Conservation (phyloP, 2,888 invertebrate species). For the Melitaea athalia region DNA sequence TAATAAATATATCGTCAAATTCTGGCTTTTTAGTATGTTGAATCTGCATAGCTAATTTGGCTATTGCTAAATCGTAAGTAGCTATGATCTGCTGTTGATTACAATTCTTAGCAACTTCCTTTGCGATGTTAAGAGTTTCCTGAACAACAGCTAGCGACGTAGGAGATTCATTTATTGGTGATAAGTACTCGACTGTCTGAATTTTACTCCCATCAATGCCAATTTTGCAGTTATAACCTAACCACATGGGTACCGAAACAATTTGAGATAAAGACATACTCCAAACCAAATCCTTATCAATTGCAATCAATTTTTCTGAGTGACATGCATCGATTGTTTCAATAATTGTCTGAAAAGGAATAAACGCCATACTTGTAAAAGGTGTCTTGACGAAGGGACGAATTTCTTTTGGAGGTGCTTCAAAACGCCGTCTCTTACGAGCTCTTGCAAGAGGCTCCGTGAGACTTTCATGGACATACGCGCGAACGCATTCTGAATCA, state of each 20-base stretch:
- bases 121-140: conserved; percentile 41
- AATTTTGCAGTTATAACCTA: not conserved
- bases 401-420: not conserved
- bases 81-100: conserved; percentile 38
- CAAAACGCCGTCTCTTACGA: not conserved
- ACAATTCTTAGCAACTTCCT: conserved; percentile 37
- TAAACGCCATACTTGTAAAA: not conserved
- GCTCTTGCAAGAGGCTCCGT: too few species aligned
- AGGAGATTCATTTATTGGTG: conserved; percentile 50
- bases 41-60: conserved; percentile 34
- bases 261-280: conserved; percentile 39
- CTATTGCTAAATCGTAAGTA: conserved; percentile 48
- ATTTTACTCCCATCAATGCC: conserved; percentile 36
- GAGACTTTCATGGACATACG: too few species aligned
- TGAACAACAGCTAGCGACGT: not conserved
- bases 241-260: conserved; percentile 15
- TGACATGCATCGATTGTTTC: not conserved
- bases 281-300: conserved; percentile 43
- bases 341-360: not conserved
- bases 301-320: conserved; percentile 35
- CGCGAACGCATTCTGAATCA: too few species aligned
- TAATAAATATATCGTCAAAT: conserved; percentile 49
- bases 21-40: conserved; percentile 43
- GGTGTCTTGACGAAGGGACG: not conserved
- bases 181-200: conserved; percentile 46